These are phyloP conservation scores for Rhabdophis nuchalis DNA, from an alignment of 2,797 vertebrate species.

Conservation along the genomic window DNA sequence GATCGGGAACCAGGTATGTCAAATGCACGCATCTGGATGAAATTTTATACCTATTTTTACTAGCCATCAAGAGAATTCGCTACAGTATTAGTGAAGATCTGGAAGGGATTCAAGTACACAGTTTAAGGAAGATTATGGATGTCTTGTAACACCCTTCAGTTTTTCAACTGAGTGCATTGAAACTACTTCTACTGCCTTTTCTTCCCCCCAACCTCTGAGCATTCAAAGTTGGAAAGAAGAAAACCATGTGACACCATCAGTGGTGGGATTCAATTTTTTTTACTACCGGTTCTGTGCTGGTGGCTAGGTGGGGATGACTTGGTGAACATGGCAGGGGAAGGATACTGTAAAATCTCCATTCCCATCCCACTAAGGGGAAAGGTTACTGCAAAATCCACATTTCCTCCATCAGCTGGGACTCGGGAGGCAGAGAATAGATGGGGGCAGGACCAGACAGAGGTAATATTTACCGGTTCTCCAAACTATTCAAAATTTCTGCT, in stretches of 20 bases:
- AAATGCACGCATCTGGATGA: not conserved
- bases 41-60: slow-evolving; percentile 1
- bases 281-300: no score
- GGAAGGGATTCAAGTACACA: not conserved
- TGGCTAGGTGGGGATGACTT: no score
- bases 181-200: not conserved
- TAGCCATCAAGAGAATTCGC: not conserved
- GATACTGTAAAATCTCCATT: no score
- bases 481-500: no score
- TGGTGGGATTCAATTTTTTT: no score
- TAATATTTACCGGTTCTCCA: no score
- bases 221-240: not conserved
- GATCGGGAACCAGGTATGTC: not conserved
- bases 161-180: not conserved
- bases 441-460: no score
- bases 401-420: no score
- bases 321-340: no score
- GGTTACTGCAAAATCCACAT: no score
- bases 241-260: not conserved
- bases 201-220: not conserved
- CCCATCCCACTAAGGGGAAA: no score
- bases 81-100: not conserved
- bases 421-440: no score
- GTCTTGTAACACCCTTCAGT: not conserved
- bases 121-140: not conserved